These are phyloP conservation scores for Corythornis madagascariensis DNA, from an alignment of 2,113 vertebrate species.

Conservation along the genomic window DNA sequence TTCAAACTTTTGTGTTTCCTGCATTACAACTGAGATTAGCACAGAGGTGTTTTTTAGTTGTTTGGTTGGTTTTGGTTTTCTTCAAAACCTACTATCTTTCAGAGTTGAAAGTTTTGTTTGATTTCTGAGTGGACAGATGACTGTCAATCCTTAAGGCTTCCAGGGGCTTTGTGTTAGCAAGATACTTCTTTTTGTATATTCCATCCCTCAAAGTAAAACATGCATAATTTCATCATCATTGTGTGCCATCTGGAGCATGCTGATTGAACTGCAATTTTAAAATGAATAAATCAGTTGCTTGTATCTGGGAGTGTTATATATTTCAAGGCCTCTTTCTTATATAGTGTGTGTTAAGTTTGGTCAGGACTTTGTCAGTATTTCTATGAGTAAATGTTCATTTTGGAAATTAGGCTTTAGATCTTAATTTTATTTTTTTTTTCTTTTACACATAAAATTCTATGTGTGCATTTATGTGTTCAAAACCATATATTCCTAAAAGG, in stretches of 20 bases:
- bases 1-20: background rate
- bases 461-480: background rate
- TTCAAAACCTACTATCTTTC: background rate
- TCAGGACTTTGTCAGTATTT: background rate
- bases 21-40: constrained; percentile 31
- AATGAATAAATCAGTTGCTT: constrained; percentile 58
- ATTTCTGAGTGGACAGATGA: background rate
- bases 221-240: constrained; percentile 74
- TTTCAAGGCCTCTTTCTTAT: background rate
- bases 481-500: background rate
- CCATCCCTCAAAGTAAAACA: constrained; percentile 61
- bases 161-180: constrained; percentile 67
- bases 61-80: background rate
- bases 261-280: constrained; percentile 75
- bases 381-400: background rate
- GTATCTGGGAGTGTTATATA: background rate
- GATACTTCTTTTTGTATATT: constrained; percentile 63
- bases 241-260: constrained; percentile 81
- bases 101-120: background rate
- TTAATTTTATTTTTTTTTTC: background rate
- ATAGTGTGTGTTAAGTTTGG: background rate
- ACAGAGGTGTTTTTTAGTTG: background rate
- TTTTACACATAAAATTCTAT: background rate
- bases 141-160: constrained; percentile 50
- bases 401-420: background rate